A percentile compares a stretch with the other conserved stretches of the same genome.
phyloP scores from a whole-genome alignment of 2,113 vertebrate genomes.

The Callospermophilus lateralis region DNA sequence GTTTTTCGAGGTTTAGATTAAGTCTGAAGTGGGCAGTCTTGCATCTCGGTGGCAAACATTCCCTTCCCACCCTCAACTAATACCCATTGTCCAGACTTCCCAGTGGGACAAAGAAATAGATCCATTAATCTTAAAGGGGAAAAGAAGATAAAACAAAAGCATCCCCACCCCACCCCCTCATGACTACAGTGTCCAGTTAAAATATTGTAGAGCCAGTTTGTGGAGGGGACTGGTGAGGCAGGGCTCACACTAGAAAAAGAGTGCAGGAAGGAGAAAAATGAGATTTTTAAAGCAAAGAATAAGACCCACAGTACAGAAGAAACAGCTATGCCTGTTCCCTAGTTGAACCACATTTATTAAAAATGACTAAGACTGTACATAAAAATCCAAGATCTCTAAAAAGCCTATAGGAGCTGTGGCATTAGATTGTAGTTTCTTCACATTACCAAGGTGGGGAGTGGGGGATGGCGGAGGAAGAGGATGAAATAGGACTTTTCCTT shows the following conservation, averaged over 20 bases:
- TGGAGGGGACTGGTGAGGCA: rapidly evolving
- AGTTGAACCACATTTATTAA: conserved; percentile 90
- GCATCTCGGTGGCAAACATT: not conserved
- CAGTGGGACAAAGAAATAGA: conserved; percentile 54
- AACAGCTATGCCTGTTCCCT: conserved; percentile 69
- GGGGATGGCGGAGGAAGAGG: conserved; percentile 24
- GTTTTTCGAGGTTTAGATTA: not conserved
- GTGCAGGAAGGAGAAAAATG: not conserved
- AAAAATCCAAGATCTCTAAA: conserved; percentile 81
- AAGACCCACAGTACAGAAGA: conserved; percentile 62
- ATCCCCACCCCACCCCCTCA: not conserved
- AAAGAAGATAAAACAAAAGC: conserved; percentile 56
- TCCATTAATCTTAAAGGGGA: conserved; percentile 12
- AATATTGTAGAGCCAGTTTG: not conserved
- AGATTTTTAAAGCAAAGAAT: not conserved
- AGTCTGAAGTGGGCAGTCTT: not conserved
- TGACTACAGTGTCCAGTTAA: not conserved
- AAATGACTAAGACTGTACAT: conserved; percentile 87
- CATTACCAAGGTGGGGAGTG: conserved; percentile 63
- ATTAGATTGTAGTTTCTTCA: conserved; percentile 67
- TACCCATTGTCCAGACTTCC: conserved; percentile 67
- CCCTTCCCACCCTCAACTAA: not conserved
- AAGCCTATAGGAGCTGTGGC: conserved; percentile 70
- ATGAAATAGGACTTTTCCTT: conserved; percentile 37
- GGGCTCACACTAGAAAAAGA: not conserved